A percentile compares a stretch with the other conserved stretches of the same genome.
These are phyloP conservation scores for Porphyrio hochstetteri DNA, from an alignment of 2,113 vertebrate genomes.

Conservation along the genomic window DNA sequence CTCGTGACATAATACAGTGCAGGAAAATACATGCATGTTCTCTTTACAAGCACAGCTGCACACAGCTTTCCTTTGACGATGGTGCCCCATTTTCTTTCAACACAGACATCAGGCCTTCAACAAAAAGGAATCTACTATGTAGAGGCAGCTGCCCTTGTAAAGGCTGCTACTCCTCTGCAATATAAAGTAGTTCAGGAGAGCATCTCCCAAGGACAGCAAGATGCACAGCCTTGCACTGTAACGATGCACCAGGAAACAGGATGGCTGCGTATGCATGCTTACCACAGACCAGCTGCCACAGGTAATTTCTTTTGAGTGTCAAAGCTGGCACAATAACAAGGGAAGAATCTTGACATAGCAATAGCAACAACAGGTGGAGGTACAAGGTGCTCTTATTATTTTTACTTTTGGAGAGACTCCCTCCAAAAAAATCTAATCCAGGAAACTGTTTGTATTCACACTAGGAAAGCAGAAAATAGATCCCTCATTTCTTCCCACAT, in stretches of 20 bases:
- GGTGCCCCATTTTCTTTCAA: neutral
- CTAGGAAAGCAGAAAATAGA: neutral
- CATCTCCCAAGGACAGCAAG: neutral
- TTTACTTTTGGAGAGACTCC: neutral
- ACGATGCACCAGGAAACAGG: neutral
- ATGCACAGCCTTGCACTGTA: neutral
- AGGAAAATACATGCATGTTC: neutral
- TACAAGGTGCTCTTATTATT: neutral
- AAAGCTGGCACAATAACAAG: neutral
- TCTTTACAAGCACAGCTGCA: neutral
- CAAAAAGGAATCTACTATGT: neutral
- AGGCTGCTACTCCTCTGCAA: neutral
- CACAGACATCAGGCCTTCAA: fast-evolving
- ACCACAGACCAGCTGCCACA: neutral
- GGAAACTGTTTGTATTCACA: conserved; percentile 6
- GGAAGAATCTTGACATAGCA: neutral
- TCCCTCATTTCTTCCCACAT: conserved; percentile 24
- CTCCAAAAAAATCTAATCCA: neutral
- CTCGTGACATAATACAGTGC: neutral
- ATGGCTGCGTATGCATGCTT: neutral
- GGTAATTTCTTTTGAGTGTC: neutral
- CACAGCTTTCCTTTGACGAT: neutral
- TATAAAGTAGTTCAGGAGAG: neutral
- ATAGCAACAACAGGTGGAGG: neutral
- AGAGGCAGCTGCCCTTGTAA: neutral